phyloP scores from a whole-genome alignment of 2,888 invertebrate genomes.

The Dromius quadrimaculatus region DNA sequence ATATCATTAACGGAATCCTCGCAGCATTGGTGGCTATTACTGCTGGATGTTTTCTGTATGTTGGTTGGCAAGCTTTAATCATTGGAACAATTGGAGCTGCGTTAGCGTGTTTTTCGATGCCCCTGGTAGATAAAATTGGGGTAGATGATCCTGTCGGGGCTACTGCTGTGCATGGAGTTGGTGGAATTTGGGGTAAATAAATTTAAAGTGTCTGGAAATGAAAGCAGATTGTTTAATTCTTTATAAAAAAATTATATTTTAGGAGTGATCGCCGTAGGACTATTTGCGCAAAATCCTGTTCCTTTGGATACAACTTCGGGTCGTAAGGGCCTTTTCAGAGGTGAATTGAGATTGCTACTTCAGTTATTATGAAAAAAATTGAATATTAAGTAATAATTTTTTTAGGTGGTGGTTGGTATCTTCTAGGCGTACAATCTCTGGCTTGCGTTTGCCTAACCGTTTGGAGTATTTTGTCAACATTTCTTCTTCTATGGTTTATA shows the following conservation, averaged over 20 bases:
- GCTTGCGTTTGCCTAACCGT: constrained; percentile 76
- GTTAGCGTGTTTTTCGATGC: constrained; percentile 78
- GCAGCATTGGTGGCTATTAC: constrained; percentile 91
- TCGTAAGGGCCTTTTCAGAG: constrained; percentile 80
- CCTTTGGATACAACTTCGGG: constrained; percentile 86
- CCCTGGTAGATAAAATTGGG: constrained; percentile 79
- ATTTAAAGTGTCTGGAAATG: too few species aligned
- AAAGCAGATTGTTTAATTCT: constrained; percentile 1
- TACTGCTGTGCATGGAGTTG: constrained; percentile 87
- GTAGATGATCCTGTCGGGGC: constrained; percentile 95
- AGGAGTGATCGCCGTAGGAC: constrained; percentile 89
- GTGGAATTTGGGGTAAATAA: constrained; percentile 77
- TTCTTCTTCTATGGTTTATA: constrained; percentile 81
- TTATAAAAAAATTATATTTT: constrained; percentile 60
- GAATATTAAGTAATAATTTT: too few species aligned
- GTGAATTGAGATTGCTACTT: constrained; percentile 62
- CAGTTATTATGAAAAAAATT: background rate
- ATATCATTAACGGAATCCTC: constrained; percentile 89
- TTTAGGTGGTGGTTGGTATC: constrained; percentile 87
- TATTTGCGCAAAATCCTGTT: constrained; percentile 88
- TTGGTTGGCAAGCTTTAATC: constrained; percentile 84
- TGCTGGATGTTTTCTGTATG: constrained; percentile 88
- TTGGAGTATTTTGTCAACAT: constrained; percentile 83
- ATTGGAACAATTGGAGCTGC: constrained; percentile 85
- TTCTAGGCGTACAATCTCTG: constrained; percentile 85